Evolutionary conservation across 2,888 invertebrate genomes (phyloP).

Genomic region (Antitype chi): DNA sequence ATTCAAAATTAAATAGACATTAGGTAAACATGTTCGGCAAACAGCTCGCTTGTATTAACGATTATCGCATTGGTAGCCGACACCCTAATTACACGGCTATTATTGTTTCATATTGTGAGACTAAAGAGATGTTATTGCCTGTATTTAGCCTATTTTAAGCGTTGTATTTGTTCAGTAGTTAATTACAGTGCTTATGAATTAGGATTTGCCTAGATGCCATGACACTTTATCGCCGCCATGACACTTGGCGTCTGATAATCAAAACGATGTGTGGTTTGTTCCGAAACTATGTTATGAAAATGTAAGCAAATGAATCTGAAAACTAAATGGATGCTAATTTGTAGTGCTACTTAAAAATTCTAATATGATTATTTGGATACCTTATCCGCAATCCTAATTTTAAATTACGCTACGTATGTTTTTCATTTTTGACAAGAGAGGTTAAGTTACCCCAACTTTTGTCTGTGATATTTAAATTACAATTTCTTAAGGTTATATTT

Average conservation of each 20-base stretch:
- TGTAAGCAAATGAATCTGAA: background rate
- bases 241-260: too few species aligned
- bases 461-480: too few species aligned
- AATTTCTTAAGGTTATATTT: too few species aligned
- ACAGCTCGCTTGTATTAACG: conserved; percentile 41
- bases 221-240: too few species aligned
- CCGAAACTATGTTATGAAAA: background rate
- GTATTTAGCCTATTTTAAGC: conserved; percentile 35
- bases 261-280: too few species aligned
- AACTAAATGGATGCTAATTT: background rate
- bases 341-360: background rate
- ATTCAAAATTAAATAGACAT: conserved; percentile 44
- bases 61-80: conserved; percentile 41
- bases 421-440: too few species aligned
- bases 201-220: background rate
- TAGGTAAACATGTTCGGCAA: conserved; percentile 42
- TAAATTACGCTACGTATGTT: too few species aligned
- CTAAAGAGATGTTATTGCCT: conserved; percentile 38
- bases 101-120: conserved; percentile 34
- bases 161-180: conserved; percentile 21
- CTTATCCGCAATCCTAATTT: too few species aligned
- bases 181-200: conserved; percentile 1
- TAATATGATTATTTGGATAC: background rate
- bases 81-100: conserved; percentile 47
- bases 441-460: too few species aligned